These are phyloP conservation scores for Oxyura jamaicensis DNA, from an alignment of 2,113 vertebrate species.

Conservation along the genomic window DNA sequence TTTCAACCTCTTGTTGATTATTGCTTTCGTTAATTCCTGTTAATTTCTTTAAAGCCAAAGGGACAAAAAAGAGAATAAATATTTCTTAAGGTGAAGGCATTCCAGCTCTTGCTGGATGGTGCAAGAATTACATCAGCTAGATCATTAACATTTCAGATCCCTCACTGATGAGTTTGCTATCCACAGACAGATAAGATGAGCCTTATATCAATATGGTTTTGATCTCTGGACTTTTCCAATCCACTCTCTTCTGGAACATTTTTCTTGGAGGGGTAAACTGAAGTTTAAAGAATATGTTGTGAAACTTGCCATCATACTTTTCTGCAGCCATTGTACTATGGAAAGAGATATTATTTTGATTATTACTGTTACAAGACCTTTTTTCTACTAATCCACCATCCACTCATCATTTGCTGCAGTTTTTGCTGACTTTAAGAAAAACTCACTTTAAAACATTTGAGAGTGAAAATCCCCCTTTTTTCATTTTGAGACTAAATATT, in stretches of 20 bases:
- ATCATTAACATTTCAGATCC: background rate
- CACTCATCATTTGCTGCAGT: background rate
- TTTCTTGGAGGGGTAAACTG: background rate
- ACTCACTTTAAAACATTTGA: background rate
- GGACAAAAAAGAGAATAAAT: background rate
- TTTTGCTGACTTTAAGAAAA: background rate
- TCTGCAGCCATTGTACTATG: background rate
- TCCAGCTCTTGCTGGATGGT: accelerated
- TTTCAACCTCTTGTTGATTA: background rate
- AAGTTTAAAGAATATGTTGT: background rate
- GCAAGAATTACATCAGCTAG: background rate
- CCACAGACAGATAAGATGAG: background rate
- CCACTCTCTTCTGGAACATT: background rate
- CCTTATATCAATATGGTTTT: background rate
- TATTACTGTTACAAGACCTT: background rate
- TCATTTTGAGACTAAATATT: background rate
- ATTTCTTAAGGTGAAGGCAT: background rate
- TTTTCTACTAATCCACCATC: background rate
- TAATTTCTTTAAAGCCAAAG: background rate
- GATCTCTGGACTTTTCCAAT: background rate
- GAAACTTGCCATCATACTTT: background rate
- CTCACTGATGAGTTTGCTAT: background rate
- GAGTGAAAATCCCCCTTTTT: background rate
- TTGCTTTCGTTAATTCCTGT: background rate
- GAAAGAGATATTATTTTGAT: background rate